Percentiles rank a stretch among this genome's conserved stretches.
Conservation (phyloP, 2,113 vertebrate genomes). For the Pardalotus punctatus region DNA sequence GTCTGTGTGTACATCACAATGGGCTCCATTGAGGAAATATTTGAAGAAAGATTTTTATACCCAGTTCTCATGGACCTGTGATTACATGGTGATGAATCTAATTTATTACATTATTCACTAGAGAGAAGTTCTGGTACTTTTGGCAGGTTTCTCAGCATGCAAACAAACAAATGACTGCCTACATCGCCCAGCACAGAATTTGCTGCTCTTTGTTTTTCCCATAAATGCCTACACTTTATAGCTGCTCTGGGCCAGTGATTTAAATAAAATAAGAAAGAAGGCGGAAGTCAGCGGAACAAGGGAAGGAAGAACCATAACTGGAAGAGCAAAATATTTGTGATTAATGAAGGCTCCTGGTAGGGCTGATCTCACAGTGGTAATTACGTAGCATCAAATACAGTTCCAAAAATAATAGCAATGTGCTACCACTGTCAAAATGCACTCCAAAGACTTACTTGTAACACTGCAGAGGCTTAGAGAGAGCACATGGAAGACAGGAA, state of each 20-base stretch:
- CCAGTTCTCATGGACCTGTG: not conserved
- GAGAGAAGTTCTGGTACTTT: conserved; percentile 16
- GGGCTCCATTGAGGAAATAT: conserved; percentile 6
- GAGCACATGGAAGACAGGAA: not conserved
- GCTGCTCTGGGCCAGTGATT: not conserved
- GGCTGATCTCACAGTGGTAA: not conserved
- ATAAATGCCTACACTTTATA: conserved; percentile 12
- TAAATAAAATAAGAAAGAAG: conserved; percentile 6
- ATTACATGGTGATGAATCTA: conserved; percentile 16
- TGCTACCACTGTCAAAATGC: not conserved
- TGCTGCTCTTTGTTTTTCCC: conserved; percentile 11
- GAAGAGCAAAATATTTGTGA: conserved; percentile 23
- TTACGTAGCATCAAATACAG: not conserved
- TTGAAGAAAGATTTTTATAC: conserved; percentile 13
- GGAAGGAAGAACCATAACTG: not conserved
- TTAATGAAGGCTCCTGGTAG: not conserved
- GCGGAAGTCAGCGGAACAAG: not conserved
- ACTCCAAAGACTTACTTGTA: not conserved
- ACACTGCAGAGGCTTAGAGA: not conserved
- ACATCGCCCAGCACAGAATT: not conserved
- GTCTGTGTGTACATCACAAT: not conserved
- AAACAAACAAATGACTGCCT: conserved; percentile 41
- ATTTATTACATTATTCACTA: conserved; percentile 54
- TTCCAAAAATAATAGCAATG: not conserved
- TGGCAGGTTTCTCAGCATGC: conserved; percentile 40